phyloP scores from a whole-genome alignment of 1,140 invertebrate genomes.

The Wiebesia pumilae region DNA sequence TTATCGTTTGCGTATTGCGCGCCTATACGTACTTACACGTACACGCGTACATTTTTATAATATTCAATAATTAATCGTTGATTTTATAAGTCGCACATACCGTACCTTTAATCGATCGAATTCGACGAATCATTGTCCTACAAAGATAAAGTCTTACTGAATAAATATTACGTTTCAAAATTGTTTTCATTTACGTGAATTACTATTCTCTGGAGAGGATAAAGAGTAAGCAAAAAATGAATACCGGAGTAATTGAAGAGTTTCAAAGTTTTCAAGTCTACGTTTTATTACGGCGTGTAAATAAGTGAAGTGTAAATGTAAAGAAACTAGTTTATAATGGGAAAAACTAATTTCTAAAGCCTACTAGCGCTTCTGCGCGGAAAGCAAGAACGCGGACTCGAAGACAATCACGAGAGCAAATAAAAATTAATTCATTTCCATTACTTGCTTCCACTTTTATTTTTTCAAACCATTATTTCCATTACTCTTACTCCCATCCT shows the following conservation, averaged over 20 bases:
- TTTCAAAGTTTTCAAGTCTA: neutral
- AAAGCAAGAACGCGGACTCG: neutral
- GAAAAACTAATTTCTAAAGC: neutral
- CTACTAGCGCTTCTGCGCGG: neutral
- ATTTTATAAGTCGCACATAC: too few species aligned
- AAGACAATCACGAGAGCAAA: constrained; percentile 13
- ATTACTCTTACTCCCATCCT: constrained; percentile 11
- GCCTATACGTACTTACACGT: too few species aligned
- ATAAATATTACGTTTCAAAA: neutral
- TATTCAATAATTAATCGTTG: too few species aligned
- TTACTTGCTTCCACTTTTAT: neutral
- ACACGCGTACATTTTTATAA: too few species aligned
- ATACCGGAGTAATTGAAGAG: neutral
- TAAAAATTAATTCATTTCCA: constrained; percentile 30
- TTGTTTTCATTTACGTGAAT: neutral
- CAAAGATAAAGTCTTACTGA: neutral
- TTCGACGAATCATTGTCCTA: neutral
- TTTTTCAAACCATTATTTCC: constrained; percentile 33
- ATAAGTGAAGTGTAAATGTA: neutral
- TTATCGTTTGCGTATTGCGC: too few species aligned
- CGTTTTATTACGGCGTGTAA: neutral
- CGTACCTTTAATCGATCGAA: too few species aligned
- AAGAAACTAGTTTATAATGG: constrained; percentile 16
- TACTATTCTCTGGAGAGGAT: neutral
- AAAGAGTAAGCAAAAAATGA: neutral